Evolutionary conservation across 2,888 invertebrate species (phyloP).

Genomic region (Perdita meconis): DNA sequence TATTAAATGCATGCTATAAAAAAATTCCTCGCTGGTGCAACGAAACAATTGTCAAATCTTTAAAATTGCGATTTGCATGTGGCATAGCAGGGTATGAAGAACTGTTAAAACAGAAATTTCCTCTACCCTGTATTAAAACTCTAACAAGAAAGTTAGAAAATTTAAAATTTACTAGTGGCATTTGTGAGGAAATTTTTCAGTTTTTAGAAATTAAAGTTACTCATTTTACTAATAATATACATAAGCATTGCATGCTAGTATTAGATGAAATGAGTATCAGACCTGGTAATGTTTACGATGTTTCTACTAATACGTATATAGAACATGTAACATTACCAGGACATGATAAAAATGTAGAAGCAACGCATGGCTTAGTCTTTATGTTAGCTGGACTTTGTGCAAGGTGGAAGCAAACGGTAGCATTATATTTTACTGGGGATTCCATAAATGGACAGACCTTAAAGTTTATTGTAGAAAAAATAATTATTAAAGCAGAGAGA

Average conservation of each 20-base stretch:
- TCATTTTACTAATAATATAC: not conserved
- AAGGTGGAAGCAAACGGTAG: not conserved
- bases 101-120: not conserved
- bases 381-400: not conserved
- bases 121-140: not conserved
- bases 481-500: not conserved
- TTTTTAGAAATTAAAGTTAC: not conserved
- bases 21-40: constrained; percentile 2
- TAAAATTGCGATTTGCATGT: not conserved
- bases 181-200: not conserved
- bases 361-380: not conserved
- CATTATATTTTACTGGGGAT: not conserved
- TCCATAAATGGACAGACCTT: not conserved
- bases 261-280: not conserved
- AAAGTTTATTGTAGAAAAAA: not conserved
- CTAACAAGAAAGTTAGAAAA: not conserved
- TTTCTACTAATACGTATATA: not conserved
- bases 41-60: not conserved
- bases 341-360: not conserved
- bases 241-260: not conserved
- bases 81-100: constrained; percentile 2
- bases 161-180: not conserved
- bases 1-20: not conserved
- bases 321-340: not conserved
- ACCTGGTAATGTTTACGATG: not conserved